Evolutionary conservation across 2,113 vertebrate species (phyloP).

Genomic region (Oryzias javanicus): DNA sequence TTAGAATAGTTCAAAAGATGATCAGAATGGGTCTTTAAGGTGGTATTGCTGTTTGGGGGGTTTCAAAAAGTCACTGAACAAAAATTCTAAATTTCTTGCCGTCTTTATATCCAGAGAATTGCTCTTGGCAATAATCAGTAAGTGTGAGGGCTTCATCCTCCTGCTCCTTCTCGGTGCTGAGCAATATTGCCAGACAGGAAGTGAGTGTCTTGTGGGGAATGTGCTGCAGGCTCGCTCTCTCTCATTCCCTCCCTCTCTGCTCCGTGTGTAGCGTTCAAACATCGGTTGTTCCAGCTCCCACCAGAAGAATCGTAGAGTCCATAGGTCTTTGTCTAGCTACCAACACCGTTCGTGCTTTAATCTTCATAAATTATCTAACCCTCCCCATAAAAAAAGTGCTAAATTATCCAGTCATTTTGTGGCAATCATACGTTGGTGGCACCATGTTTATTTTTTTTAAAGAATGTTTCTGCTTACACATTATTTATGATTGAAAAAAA

Average conservation of each 20-base stretch:
- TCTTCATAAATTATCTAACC: not conserved
- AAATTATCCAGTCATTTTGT: not conserved
- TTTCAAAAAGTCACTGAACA: no score
- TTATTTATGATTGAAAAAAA: no score
- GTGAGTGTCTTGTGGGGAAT: constrained; percentile 74
- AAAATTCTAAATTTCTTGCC: not conserved
- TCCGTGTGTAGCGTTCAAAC: constrained; percentile 52
- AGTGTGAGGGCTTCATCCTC: constrained; percentile 40
- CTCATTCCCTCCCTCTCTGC: constrained; percentile 23
- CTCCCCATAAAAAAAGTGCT: not conserved
- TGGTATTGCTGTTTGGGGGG: no score
- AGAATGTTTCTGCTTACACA: no score
- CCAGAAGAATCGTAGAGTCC: constrained; percentile 34
- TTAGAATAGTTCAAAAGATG: no score
- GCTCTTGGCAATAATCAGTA: not conserved
- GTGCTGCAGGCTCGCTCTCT: constrained; percentile 66
- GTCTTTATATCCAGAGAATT: not conserved
- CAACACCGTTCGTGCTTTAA: constrained; percentile 17
- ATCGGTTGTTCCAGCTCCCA: constrained; percentile 62
- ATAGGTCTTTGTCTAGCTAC: constrained; percentile 31
- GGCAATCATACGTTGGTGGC: not conserved
- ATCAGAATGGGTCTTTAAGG: no score
- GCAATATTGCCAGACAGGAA: constrained; percentile 74
- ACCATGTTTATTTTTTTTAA: no score
- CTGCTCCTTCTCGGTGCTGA: constrained; percentile 65